These are phyloP conservation scores for Drosophila baimaii DNA, from an alignment of 1,140 invertebrate species.

Conservation along the genomic window DNA sequence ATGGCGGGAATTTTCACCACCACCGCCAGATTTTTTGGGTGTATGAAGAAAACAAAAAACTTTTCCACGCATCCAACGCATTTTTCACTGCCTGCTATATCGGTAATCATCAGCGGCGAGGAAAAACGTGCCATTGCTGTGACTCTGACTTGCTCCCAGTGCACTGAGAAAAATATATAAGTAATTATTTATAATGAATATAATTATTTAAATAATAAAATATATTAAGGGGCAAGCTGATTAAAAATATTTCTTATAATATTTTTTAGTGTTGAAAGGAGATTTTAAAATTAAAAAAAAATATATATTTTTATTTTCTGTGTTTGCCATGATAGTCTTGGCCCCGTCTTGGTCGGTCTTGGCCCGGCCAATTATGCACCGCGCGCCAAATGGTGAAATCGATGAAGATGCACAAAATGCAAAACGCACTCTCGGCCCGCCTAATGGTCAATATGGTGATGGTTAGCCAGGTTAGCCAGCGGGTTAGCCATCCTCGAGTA, in stretches of 20 bases:
- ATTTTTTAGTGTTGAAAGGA: background rate
- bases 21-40: conserved; percentile 55
- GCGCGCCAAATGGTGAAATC: conserved; percentile 81
- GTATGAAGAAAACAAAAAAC: conserved; percentile 51
- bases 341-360: conserved; percentile 37
- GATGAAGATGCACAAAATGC: conserved; percentile 82
- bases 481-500: conserved; percentile 29
- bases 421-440: conserved; percentile 73
- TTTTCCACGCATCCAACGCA: conserved; percentile 78
- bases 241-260: background rate
- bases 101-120: conserved; percentile 68
- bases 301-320: background rate
- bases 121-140: conserved; percentile 42
- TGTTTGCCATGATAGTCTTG: conserved; percentile 27
- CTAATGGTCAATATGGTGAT: conserved; percentile 79
- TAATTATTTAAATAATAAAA: too few relatives aligned
- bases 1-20: conserved; percentile 26
- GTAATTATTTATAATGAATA: background rate
- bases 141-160: conserved; percentile 9
- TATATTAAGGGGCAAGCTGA: background rate
- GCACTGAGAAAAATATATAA: conserved; percentile 17
- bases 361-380: conserved; percentile 74
- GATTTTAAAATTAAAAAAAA: too few relatives aligned
- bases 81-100: conserved; percentile 75
- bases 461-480: conserved; percentile 55